Percentiles rank a stretch among this genome's conserved stretches.
Conservation (phyloP, 2,113 vertebrate species). For the Crypturellus undulatus region DNA sequence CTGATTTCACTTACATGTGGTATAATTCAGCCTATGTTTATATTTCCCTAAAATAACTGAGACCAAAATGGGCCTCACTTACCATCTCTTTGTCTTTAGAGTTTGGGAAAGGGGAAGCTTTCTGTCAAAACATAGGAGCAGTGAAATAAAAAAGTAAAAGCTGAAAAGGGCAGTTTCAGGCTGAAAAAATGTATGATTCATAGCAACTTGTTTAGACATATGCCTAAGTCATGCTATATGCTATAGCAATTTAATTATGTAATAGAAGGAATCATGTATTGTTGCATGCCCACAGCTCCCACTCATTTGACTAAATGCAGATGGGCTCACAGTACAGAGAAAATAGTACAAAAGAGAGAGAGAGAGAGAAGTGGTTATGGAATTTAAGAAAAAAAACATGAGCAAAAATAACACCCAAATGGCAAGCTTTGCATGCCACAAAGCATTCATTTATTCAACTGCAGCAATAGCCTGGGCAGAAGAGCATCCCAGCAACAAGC, state of each 20-base stretch:
- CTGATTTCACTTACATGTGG: background rate
- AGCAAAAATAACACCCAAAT: background rate
- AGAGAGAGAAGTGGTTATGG: background rate
- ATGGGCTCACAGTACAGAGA: background rate
- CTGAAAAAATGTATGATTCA: conserved; percentile 59
- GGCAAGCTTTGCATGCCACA: background rate
- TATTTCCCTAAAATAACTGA: background rate
- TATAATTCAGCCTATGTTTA: conserved; percentile 5
- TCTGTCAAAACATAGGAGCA: background rate
- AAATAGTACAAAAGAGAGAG: background rate
- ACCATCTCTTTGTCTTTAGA: background rate
- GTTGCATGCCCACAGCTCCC: conserved; percentile 31
- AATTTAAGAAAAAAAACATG: background rate
- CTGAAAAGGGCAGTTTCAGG: conserved; percentile 48
- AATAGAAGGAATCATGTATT: conserved; percentile 54
- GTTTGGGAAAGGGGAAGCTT: background rate
- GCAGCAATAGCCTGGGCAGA: background rate
- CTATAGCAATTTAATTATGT: conserved; percentile 64
- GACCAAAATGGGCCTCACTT: background rate
- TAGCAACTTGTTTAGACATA: conserved; percentile 54
- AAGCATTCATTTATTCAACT: background rate
- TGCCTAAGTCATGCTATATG: conserved; percentile 28
- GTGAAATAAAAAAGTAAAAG: conserved; percentile 31
- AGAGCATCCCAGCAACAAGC: conserved; percentile 51
- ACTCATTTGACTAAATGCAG: conserved; percentile 6